Evolutionary conservation across 2,113 vertebrate species (phyloP).

Genomic region (Neogale vison): DNA sequence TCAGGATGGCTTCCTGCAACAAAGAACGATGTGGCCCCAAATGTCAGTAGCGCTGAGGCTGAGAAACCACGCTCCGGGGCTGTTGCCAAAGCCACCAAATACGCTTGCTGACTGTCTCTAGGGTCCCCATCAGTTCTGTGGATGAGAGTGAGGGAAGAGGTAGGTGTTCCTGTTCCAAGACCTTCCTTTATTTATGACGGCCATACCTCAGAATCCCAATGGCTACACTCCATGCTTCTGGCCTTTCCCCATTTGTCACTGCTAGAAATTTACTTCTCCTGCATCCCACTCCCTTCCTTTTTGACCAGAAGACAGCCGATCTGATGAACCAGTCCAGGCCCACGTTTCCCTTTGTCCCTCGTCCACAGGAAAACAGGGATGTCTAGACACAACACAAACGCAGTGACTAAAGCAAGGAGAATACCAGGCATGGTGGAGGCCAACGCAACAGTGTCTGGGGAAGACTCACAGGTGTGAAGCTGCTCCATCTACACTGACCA

Average conservation of each 20-base stretch:
- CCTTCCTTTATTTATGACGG: not conserved
- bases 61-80: not conserved
- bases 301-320: not conserved
- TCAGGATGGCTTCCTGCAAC: not conserved
- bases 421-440: accelerated
- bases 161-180: not conserved
- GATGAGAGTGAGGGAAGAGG: not conserved
- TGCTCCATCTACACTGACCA: not conserved
- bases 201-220: not conserved
- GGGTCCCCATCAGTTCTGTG: not conserved
- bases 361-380: not conserved
- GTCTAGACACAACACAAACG: not conserved
- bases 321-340: not conserved
- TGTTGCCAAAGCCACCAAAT: not conserved
- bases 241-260: not conserved
- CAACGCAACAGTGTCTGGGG: not conserved
- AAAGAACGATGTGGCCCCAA: not conserved
- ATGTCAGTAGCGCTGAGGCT: not conserved
- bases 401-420: not conserved
- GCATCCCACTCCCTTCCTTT: not conserved
- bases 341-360: not conserved
- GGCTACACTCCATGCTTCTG: too few relatives aligned
- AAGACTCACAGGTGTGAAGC: not conserved
- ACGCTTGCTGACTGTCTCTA: not conserved
- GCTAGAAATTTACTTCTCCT: not conserved